Evolutionary conservation across 2,888 invertebrate species (phyloP), one percentile per base, ranked within the genome.

Genomic region (Willowsia nigromaculata): DNA sequence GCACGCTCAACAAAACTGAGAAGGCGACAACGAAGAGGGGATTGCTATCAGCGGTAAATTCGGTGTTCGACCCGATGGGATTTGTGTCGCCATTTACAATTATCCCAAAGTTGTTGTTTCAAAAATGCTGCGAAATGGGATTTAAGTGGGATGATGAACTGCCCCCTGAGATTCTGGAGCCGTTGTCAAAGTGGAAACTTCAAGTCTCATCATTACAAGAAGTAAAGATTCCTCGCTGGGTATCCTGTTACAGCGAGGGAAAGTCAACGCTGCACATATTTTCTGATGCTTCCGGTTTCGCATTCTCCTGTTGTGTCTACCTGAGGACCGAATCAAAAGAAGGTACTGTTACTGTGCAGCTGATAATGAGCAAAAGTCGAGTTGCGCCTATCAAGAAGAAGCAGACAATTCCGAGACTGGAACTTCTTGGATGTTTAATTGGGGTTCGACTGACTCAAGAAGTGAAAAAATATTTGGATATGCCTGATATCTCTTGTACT

Each of bases 291-390:
- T 18, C 43, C 2, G 62, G 71, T 11, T 88, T 78, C 11, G 74
- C 74, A 4, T 56, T 92, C 1, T 74, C 82, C 7, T 90, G 92
- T 92, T 88, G 88, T 85, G 15, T 25, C 59, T 33, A 90, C 50
- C 7, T 13, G 15, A 11, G 65, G 33, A 65, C 65, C 1, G 30
- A 7, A 33, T 2, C 22, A 22, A n/a, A 13, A 30, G 22, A 9
- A 7, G 80, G 37, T 4, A 53, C 22, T 1, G 37, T 56, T 5
- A 0, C 33, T 27, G 56, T 37, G 2, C 37, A 33, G 27, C 25
- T 80, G 4, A 18, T 80, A 6, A 27, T 33, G 37, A 7, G 53
- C 22, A 7, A 22, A 15, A 56, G 85, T 37, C n/a, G 11, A 30
- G 37, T 18, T 15, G 82, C 56, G 3, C 56, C 56, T 9, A 7